Evolutionary conservation across 2,888 invertebrate genomes (phyloP).

Genomic region (Cetonia aurata): DNA sequence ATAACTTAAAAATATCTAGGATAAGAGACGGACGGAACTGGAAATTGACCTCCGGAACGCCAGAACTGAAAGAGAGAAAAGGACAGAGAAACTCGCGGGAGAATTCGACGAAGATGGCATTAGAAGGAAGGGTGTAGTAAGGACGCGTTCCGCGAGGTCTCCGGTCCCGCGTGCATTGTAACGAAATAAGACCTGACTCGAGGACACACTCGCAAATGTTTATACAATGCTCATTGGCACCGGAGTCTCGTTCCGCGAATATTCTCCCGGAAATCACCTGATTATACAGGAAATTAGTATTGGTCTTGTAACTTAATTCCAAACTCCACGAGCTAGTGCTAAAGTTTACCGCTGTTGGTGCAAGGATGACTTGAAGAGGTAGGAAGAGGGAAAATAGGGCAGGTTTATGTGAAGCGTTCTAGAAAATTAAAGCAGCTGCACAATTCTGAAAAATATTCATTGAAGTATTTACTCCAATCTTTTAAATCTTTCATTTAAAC

Average conservation of each 20-base stretch:
- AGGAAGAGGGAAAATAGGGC: no score
- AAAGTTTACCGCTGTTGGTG: conserved; percentile 2
- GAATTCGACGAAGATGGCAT: conserved; percentile 8
- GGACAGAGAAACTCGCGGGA: conserved; percentile 2
- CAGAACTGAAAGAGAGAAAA: not conserved
- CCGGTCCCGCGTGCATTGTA: conserved; percentile 26
- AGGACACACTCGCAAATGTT: conserved; percentile 38
- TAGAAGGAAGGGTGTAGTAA: not conserved
- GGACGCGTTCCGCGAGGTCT: conserved; percentile 8
- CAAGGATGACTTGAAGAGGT: no score
- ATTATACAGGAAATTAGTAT: conserved; percentile 57
- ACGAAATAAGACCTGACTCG: conserved; percentile 35
- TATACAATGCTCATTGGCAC: conserved; percentile 42
- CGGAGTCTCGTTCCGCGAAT: conserved; percentile 36
- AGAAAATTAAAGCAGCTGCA: no score
- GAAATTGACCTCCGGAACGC: conserved; percentile 19
- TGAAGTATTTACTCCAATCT: no score
- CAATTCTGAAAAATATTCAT: no score
- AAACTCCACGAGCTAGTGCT: conserved; percentile 25
- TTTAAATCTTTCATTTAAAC: no score
- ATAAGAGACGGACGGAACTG: conserved; percentile 21
- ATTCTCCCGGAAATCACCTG: conserved; percentile 52
- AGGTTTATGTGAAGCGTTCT: no score
- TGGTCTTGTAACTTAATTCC: conserved; percentile 52
- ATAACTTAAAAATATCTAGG: conserved; percentile 39